These are phyloP conservation scores for Aphelenchoides bicaudatus DNA, from an alignment of 2,888 invertebrate species.

Conservation along the genomic window DNA sequence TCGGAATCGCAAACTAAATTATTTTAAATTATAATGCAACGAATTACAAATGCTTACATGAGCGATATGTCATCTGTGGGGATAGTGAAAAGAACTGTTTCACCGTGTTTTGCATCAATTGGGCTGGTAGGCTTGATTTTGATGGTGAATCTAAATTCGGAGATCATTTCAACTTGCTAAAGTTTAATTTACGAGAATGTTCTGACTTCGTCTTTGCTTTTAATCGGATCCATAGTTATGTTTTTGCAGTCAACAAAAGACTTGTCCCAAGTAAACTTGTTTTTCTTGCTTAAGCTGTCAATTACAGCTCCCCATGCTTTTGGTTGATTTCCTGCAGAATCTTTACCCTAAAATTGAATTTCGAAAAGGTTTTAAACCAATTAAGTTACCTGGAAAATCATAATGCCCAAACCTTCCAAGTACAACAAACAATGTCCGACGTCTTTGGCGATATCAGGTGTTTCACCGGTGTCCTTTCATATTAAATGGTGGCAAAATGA, in stretches of 20 bases:
- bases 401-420: neutral
- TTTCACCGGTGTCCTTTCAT: neutral
- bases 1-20: too few species aligned
- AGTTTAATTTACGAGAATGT: slow-evolving; percentile 4
- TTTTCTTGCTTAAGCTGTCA: neutral
- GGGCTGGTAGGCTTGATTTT: neutral
- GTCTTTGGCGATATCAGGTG: neutral
- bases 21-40: neutral
- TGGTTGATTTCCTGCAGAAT: neutral
- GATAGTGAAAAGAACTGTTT: neutral
- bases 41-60: too few species aligned
- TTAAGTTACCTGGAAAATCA: neutral
- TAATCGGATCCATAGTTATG: too few species aligned
- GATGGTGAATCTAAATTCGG: neutral
- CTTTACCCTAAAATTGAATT: too few species aligned
- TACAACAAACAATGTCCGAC: slow-evolving; percentile 1
- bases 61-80: too few species aligned
- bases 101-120: neutral
- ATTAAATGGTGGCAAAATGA: slow-evolving; percentile 9
- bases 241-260: neutral
- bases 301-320: neutral
- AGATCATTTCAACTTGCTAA: neutral
- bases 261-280: slow-evolving; percentile 1
- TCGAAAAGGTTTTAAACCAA: too few species aligned
- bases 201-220: too few species aligned